Conservation (phyloP, 1,140 invertebrate genomes). For the Ctenoplectra terminalis region DNA sequence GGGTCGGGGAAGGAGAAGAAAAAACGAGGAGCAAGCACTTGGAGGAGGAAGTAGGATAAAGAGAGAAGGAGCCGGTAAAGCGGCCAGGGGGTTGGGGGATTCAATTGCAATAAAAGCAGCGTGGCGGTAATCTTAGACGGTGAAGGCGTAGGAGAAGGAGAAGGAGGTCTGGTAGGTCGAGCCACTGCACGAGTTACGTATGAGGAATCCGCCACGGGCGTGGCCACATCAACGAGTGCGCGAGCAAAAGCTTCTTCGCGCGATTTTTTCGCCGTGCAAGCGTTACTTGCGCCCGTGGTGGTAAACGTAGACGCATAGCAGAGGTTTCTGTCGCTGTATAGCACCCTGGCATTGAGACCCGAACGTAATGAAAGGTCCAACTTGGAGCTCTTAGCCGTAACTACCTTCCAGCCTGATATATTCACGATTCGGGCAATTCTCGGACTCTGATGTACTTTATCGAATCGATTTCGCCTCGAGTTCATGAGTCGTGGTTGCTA, state of each 20-base stretch:
- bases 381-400: conserved; percentile 15
- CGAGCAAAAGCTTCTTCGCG: conserved; percentile 69
- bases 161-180: conserved; percentile 79
- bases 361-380: conserved; percentile 60
- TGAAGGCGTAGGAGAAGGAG: conserved; percentile 71
- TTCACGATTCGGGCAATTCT: conserved; percentile 41
- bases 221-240: conserved; percentile 80
- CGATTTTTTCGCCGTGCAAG: conserved; percentile 61
- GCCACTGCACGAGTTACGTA: conserved; percentile 83
- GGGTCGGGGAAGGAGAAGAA: conserved; percentile 6
- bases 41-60: conserved; percentile 33
- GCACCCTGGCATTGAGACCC: conserved; percentile 58
- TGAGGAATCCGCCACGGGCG: conserved; percentile 83
- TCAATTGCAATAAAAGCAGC: conserved; percentile 82
- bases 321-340: background rate
- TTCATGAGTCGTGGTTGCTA: background rate
- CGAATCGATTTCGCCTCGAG: conserved; percentile 30
- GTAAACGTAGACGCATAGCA: background rate
- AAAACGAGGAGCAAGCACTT: background rate
- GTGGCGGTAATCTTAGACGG: conserved; percentile 76
- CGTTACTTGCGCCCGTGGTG: conserved; percentile 20
- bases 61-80: conserved; percentile 33
- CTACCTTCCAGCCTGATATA: conserved; percentile 51
- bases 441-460: conserved; percentile 25
- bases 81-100: conserved; percentile 67